Evolutionary conservation across 2,113 vertebrate genomes (phyloP), one percentile per base, ranked within the genome.

Genomic region (Callithrix jacchus): DNA sequence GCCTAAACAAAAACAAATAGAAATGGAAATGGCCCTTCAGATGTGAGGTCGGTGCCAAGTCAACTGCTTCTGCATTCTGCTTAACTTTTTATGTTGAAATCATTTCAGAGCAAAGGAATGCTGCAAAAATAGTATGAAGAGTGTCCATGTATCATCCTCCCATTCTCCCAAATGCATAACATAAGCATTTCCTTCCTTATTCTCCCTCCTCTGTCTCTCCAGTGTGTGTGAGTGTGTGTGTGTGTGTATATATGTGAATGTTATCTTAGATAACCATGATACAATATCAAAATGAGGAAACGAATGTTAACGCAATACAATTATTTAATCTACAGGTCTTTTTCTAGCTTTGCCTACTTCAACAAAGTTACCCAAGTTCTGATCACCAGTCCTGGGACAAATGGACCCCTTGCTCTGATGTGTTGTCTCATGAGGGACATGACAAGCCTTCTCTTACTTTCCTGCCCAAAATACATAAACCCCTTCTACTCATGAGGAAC

Each of bases 41-140:
- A 14, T 8, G 18, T n/a, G 8, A 11, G 25, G 3, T 12, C 68
- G 25, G 35, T 5, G 8, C 30, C 32, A 42, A 79, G 40, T 16
- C 47, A 23, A 45, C 5, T 87, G 27, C 27, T 54, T 92, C 58
- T 40, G 20, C 3, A 12, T 77, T 47, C 42, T 47, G 74, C 16
- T 42, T 27, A 91, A 76, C 13, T 89, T 94, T 61, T 79, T 77
- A 73, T 56, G n/a, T 89, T 74, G 54, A 96, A 96, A 92, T 91
- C 37, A 95, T 71, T 49, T 93, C 54, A 83, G 20, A 37, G 45
- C 83, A 71, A 37, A 80, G 37, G 74, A 70, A 79, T 37, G 0
- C 42, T 95, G 49, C 3, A 37, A 54, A 96, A 93, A 80, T 0
- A 54, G 7, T 79, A n/a, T 27, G 58, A 76, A 85, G 58, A 80